phyloP scores from a whole-genome alignment of 2,113 vertebrate species.

The Ageneiosus marmoratus region DNA sequence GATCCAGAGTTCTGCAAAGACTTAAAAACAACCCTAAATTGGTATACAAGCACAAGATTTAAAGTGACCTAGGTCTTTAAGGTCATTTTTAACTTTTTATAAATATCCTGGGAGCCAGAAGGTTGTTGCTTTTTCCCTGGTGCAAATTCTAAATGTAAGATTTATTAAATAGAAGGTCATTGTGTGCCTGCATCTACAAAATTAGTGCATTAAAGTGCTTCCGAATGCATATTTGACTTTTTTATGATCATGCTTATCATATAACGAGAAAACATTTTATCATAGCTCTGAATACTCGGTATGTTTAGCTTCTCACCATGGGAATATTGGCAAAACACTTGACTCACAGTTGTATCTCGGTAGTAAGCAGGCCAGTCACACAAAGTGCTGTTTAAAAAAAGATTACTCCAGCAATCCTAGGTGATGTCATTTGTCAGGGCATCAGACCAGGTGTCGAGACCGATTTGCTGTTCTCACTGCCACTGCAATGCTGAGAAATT shows the following conservation, averaged over 20 bases:
- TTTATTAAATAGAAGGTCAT: slow-evolving; percentile 1
- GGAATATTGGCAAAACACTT: slow-evolving; percentile 37
- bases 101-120: not conserved
- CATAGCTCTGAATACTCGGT: not conserved
- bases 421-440: not conserved
- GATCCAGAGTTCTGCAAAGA: no score
- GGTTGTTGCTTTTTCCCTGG: not conserved
- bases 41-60: not conserved
- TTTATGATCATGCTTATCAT: not conserved
- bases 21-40: not conserved
- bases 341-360: slow-evolving; percentile 3
- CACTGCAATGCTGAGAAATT: not conserved
- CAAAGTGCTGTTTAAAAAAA: not conserved
- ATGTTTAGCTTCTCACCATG: not conserved
- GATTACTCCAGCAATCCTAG: slow-evolving; percentile 36
- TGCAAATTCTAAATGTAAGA: not conserved
- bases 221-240: not conserved
- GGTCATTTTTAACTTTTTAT: not conserved
- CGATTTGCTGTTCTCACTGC: not conserved
- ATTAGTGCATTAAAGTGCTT: not conserved
- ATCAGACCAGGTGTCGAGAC: not conserved
- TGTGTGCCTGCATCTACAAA: not conserved
- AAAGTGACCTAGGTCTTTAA: no score
- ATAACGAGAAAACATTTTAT: slow-evolving; percentile 22
- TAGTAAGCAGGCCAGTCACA: slow-evolving; percentile 24